phyloP scores from a whole-genome alignment of 2,888 invertebrate species.

The Bugulina stolonifera region DNA sequence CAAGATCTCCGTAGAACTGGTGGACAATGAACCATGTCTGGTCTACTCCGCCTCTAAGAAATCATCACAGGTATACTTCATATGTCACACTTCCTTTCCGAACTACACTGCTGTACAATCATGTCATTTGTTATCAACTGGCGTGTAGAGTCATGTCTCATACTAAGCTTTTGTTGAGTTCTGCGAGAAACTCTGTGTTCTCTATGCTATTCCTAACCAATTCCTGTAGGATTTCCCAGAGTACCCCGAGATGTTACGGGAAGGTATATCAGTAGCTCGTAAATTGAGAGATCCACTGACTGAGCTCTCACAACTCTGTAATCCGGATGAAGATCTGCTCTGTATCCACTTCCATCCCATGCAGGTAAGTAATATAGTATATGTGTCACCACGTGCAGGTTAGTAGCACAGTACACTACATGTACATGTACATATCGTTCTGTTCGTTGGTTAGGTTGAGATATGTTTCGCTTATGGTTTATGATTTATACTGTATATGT shows the following conservation, averaged over 20 bases:
- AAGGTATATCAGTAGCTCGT: constrained; percentile 87
- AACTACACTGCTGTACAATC: no score
- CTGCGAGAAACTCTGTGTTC: no score
- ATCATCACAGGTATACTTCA: constrained; percentile 62
- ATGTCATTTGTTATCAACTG: no score
- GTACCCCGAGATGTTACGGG: constrained; percentile 80
- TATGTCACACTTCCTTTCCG: no score
- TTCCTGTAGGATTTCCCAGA: constrained; percentile 73
- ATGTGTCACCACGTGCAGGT: no score
- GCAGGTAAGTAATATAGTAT: constrained; percentile 57
- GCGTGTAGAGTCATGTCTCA: no score
- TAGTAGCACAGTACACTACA: no score
- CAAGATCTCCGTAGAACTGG: constrained; percentile 76
- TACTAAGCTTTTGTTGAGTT: no score
- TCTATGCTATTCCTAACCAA: background rate
- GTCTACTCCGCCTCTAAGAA: constrained; percentile 84
- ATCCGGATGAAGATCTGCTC: constrained; percentile 90
- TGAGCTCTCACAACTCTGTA: constrained; percentile 92
- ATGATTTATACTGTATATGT: no score
- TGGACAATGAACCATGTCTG: constrained; percentile 88
- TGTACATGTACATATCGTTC: no score
- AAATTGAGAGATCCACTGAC: constrained; percentile 89
- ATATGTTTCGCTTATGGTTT: no score
- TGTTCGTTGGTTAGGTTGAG: no score
- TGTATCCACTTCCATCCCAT: constrained; percentile 86